phyloP scores from a whole-genome alignment of 2,888 invertebrate genomes.

The Tenthredo notha region DNA sequence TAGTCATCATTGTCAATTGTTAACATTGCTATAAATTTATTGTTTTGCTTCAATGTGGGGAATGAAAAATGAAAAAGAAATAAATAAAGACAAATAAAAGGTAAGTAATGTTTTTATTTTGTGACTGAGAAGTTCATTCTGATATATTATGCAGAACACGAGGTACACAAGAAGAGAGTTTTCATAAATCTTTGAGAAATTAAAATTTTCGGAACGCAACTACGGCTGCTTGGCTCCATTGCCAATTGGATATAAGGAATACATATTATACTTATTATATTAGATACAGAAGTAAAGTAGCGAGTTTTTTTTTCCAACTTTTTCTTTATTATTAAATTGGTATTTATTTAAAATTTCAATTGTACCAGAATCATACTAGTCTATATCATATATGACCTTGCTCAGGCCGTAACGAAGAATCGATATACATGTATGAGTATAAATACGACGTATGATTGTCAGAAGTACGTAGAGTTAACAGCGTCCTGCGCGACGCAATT shows the following conservation, averaged over 20 bases:
- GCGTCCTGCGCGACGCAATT: not conserved
- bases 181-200: not conserved
- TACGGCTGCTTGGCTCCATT: not conserved
- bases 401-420: not conserved
- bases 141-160: not conserved
- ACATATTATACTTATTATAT: not conserved
- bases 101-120: not conserved
- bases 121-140: not conserved
- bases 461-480: not conserved
- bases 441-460: conserved; percentile 3
- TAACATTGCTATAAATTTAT: not conserved
- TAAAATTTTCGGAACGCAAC: not conserved
- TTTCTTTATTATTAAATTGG: not conserved
- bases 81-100: not conserved
- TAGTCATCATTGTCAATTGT: too few relatives aligned
- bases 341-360: not conserved
- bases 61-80: not conserved
- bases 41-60: not conserved
- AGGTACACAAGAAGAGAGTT: not conserved
- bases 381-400: not conserved
- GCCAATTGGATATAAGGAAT: not conserved
- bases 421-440: not conserved
- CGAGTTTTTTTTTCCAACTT: not conserved
- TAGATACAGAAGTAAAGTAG: not conserved
- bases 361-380: not conserved